A percentile compares a stretch with the other conserved stretches of the same genome.
phyloP scores from a whole-genome alignment of 2,113 vertebrate genomes.

The Calidris pugnax region DNA sequence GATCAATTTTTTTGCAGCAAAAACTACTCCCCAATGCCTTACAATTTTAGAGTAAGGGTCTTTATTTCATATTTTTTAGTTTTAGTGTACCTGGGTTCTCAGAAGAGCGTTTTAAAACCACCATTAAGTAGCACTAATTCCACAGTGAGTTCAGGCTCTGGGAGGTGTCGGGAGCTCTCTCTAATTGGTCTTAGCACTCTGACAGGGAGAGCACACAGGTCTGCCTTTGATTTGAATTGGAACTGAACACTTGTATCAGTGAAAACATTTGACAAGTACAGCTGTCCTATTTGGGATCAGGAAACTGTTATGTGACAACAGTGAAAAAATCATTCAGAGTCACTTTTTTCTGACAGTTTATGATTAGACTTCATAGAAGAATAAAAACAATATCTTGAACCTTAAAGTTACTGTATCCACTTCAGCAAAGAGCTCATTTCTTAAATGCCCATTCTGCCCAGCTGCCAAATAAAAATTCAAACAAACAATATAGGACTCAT shows the following conservation, averaged over 20 bases:
- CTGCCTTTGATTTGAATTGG: constrained; percentile 30
- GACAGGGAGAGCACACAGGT: not conserved
- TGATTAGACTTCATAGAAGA: not conserved
- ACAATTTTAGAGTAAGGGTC: not conserved
- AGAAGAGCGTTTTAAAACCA: not conserved
- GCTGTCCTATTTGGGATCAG: constrained; percentile 9
- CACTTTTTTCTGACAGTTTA: not conserved
- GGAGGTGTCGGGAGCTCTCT: not conserved
- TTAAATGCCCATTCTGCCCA: not conserved
- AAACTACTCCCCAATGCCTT: not conserved
- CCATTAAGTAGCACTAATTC: not conserved
- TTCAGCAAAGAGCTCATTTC: not conserved
- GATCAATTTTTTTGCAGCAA: not conserved
- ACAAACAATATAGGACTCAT: not conserved
- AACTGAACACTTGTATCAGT: not conserved
- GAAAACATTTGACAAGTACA: constrained; percentile 37
- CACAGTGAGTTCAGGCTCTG: not conserved
- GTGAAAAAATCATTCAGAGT: constrained; percentile 8
- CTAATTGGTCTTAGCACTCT: constrained; percentile 45
- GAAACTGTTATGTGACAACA: constrained; percentile 10
- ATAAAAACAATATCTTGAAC: not conserved
- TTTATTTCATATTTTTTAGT: not conserved
- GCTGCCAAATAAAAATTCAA: constrained; percentile 1
- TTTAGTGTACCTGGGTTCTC: not conserved
- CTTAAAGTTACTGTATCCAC: not conserved